A percentile compares a stretch with the other conserved stretches of the same genome.
These are phyloP conservation scores for Sebastiscus tertius DNA, from an alignment of 2,797 vertebrate genomes.

Conservation along the genomic window DNA sequence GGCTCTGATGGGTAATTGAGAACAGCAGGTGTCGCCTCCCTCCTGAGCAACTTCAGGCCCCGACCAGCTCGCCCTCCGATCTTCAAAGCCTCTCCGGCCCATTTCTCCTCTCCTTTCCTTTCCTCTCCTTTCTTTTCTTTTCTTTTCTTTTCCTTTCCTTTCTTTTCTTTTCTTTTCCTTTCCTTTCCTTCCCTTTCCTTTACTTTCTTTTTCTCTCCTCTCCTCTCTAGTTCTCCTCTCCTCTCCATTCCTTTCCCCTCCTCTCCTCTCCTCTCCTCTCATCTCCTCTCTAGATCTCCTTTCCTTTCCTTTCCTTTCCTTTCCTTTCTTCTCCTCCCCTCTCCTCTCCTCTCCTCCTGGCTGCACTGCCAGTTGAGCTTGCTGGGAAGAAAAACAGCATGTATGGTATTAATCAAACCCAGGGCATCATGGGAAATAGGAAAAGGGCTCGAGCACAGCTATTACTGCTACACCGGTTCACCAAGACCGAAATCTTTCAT, in stretches of 20 bases:
- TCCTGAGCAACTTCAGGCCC: slow-evolving; percentile 66
- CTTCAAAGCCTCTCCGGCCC: slow-evolving; percentile 64
- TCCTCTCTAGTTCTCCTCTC: not conserved
- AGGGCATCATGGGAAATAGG: slow-evolving; percentile 58
- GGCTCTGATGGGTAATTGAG: slow-evolving; percentile 79
- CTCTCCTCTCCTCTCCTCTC: not conserved
- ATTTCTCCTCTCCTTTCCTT: slow-evolving; percentile 3
- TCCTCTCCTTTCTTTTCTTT: not conserved
- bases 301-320: not conserved
- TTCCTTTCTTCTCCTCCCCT: not conserved
- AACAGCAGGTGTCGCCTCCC: slow-evolving; percentile 76
- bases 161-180: not conserved
- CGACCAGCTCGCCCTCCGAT: slow-evolving; percentile 66
- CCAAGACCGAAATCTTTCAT: slow-evolving; percentile 56
- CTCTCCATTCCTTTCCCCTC: not conserved
- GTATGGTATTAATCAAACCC: slow-evolving; percentile 77
- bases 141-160: not conserved
- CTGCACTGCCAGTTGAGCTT: slow-evolving; percentile 46
- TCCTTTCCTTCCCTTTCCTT: not conserved
- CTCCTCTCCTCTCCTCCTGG: not conserved
- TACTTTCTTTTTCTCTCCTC: slow-evolving; percentile 16
- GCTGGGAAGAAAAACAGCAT: slow-evolving; percentile 64
- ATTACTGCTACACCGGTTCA: slow-evolving; percentile 58
- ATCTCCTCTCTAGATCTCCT: not conserved
- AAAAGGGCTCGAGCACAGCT: slow-evolving; percentile 25